Evolutionary conservation across 1,140 invertebrate species (phyloP), one percentile per base, ranked within the genome.

Genomic region (Callitettix versicolor): DNA sequence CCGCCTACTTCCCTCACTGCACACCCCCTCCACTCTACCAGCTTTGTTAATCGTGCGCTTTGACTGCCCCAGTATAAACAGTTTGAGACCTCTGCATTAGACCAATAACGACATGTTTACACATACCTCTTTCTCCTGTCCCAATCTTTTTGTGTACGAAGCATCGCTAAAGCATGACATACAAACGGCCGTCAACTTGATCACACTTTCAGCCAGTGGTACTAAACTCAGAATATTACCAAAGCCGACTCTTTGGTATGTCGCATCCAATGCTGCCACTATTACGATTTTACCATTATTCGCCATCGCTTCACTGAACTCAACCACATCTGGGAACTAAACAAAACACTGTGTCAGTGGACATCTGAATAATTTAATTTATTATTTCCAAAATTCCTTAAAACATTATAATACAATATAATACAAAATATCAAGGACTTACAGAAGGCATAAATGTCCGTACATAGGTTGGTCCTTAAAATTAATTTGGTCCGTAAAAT

Each of bases 201-300:
- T 69, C 18, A 83, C 75, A 64, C 69, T 75, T 65, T 82, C 81
- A n/a, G 80, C 74, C n/a, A 79, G 58, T 18, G 80, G 79, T n/a
- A 82, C 73, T n/a, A 82, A 64, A 26, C 73, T 67, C 3, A 82
- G 61, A 24, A 81, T 79, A 56, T 76, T 68, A n/a, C 73, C 72
- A 67, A 83, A 82, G 7, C 73, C 73, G 69, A 74, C 58, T 65
- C 78, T 69, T 63, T 78, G 74, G 63, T 72, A 82, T 15, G 79
- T 80, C 6, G 77, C 81, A 69, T 82, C 79, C 40, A 84, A 62
- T 18, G 78, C 80, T 18, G 80, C 80, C 7, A 83, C 77, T 20
- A 82, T 76, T 1, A 83, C 78, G 21, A 72, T 75, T 69, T 82
- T 82, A 2, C 80, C 79, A 44, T 55, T 57, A 57, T 81, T 74